These are phyloP conservation scores for Xenus cinereus DNA, from an alignment of 2,113 vertebrate species.

Conservation along the genomic window DNA sequence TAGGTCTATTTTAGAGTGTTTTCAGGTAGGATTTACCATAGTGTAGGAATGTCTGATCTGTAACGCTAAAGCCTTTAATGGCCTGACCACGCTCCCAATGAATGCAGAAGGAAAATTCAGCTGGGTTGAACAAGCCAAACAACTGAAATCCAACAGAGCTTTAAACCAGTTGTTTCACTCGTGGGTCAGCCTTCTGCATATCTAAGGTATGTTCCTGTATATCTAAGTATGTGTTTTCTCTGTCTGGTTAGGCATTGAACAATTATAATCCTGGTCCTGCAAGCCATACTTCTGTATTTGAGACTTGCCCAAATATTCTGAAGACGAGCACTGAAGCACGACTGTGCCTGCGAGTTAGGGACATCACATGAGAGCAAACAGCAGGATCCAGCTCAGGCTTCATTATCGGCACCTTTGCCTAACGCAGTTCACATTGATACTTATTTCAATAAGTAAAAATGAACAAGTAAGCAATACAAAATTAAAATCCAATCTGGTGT, in stretches of 20 bases:
- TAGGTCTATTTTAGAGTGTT: neutral
- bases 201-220: neutral
- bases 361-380: neutral
- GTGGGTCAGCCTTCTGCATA: neutral
- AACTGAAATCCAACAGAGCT: neutral
- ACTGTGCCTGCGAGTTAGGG: neutral
- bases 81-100: neutral
- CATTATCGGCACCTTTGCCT: conserved; percentile 24
- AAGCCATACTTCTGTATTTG: neutral
- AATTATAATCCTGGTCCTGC: neutral
- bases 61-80: neutral
- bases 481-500: conserved; percentile 69
- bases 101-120: neutral
- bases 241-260: neutral
- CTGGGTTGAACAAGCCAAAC: neutral
- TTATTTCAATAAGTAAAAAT: conserved; percentile 61
- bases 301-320: neutral
- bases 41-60: neutral
- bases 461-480: conserved; percentile 49
- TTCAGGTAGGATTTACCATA: neutral
- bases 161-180: neutral
- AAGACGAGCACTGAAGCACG: neutral
- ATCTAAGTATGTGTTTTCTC: neutral
- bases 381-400: neutral
- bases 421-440: conserved; percentile 18